Evolutionary conservation across 1,140 invertebrate species (phyloP).

Genomic region (Orussus abietinus): DNA sequence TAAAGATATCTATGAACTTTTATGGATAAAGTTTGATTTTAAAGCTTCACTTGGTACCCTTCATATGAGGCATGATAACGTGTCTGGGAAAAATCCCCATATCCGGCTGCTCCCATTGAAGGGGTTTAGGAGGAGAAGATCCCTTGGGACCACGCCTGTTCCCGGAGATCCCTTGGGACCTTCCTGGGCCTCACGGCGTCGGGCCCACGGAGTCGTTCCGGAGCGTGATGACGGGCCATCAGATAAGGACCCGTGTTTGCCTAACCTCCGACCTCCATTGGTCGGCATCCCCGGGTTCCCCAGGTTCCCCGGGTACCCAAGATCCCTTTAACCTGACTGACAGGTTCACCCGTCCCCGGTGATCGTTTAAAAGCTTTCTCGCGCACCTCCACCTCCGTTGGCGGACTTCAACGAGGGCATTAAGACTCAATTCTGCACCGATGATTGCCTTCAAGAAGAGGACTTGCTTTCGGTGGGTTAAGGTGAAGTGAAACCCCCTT

Average conservation of each 20-base stretch:
- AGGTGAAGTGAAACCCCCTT: no score
- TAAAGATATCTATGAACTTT: no score
- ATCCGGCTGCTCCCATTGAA: neutral
- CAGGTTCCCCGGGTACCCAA: conserved; percentile 11
- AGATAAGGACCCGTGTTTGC: conserved; percentile 48
- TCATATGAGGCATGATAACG: no score
- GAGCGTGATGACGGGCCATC: conserved; percentile 47
- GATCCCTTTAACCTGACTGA: conserved; percentile 29
- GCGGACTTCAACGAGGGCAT: no score
- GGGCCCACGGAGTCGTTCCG: conserved; percentile 30
- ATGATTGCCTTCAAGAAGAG: no score
- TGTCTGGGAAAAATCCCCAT: no score
- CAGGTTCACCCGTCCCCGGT: conserved; percentile 31
- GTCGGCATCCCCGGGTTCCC: conserved; percentile 16
- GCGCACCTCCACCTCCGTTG: no score
- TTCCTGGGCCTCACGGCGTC: conserved; percentile 22
- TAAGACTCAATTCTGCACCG: no score
- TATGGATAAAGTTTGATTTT: no score
- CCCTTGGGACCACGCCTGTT: conserved; percentile 19
- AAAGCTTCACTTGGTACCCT: no score
- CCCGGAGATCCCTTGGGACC: conserved; percentile 26
- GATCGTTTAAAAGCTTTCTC: conserved; percentile 40
- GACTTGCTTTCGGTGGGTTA: no score
- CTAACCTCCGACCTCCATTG: conserved; percentile 48
- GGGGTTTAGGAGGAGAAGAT: conserved; percentile 6